These are phyloP conservation scores for Himalopsyche anomala DNA, from an alignment of 2,888 invertebrate genomes.

Conservation along the genomic window DNA sequence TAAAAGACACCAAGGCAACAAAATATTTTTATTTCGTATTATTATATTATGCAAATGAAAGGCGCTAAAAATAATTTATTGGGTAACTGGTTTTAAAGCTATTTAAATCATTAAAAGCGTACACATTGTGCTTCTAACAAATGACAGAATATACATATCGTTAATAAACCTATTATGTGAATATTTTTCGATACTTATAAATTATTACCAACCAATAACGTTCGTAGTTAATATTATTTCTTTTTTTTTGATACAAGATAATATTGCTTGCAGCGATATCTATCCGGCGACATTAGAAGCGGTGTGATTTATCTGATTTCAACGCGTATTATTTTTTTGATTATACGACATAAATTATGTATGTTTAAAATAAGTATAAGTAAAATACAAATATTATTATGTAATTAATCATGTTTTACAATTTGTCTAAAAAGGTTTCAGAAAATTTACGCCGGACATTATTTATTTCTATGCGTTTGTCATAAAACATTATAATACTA, in stretches of 20 bases:
- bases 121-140: constrained; percentile 8
- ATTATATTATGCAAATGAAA: constrained; percentile 28
- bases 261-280: constrained; percentile 57
- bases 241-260: constrained; percentile 14
- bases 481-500: too few relatives aligned
- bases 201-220: background rate
- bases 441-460: too few relatives aligned
- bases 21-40: constrained; percentile 13
- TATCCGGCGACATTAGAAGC: constrained; percentile 49
- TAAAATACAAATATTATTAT: background rate
- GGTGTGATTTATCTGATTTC: constrained; percentile 52
- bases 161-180: background rate
- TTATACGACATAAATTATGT: background rate
- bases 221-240: constrained; percentile 26
- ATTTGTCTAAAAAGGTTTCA: background rate
- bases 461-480: too few relatives aligned
- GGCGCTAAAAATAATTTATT: constrained; percentile 17
- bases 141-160: constrained; percentile 11
- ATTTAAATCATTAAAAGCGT: constrained; percentile 33
- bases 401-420: background rate
- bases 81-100: constrained; percentile 13
- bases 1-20: background rate
- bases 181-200: constrained; percentile 15
- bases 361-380: background rate
- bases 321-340: constrained; percentile 9